Percentiles rank a stretch among this genome's conserved stretches.
phyloP scores from a whole-genome alignment of 92 coral and sea anemone genomes.

The Phenganax stokvisi region DNA sequence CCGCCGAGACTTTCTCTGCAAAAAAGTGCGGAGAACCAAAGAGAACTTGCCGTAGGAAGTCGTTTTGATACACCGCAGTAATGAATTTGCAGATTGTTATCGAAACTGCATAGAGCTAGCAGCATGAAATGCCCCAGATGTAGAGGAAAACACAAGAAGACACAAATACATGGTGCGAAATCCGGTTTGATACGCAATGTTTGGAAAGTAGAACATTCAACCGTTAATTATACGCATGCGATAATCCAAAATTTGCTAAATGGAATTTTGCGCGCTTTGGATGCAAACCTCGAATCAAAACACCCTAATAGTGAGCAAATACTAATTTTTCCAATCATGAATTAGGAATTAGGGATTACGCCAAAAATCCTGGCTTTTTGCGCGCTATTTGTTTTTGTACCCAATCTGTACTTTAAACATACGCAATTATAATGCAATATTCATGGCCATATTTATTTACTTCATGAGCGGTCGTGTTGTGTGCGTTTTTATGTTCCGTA shows the following conservation, averaged over 20 bases:
- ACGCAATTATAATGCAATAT: conserved; percentile 3
- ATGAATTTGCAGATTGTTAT: conserved; percentile 9
- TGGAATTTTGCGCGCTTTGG: not conserved
- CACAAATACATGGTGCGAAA: conserved; percentile 4
- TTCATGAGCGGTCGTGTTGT: too few relatives aligned
- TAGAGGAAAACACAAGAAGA: not conserved
- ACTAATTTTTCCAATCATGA: not conserved
- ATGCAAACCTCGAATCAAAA: not conserved
- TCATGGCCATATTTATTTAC: not conserved
- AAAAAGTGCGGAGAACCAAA: not conserved
- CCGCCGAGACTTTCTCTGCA: not conserved
- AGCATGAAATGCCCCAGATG: not conserved
- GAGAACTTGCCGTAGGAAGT: not conserved
- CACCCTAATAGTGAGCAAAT: conserved; percentile 1
- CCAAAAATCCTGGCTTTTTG: conserved; percentile 15
- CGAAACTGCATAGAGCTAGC: not conserved
- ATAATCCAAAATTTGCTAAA: not conserved
- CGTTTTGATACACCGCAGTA: not conserved
- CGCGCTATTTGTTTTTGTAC: not conserved
- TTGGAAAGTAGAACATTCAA: not conserved
- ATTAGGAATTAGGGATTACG: conserved; percentile 15
- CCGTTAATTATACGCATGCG: not conserved
- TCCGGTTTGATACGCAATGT: not conserved
- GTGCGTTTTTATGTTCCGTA: too few relatives aligned
- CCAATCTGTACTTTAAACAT: not conserved